Evolutionary conservation across 1,140 invertebrate genomes (phyloP), one percentile per base, ranked within the genome.

Genomic region (Drosophila athabasca): DNA sequence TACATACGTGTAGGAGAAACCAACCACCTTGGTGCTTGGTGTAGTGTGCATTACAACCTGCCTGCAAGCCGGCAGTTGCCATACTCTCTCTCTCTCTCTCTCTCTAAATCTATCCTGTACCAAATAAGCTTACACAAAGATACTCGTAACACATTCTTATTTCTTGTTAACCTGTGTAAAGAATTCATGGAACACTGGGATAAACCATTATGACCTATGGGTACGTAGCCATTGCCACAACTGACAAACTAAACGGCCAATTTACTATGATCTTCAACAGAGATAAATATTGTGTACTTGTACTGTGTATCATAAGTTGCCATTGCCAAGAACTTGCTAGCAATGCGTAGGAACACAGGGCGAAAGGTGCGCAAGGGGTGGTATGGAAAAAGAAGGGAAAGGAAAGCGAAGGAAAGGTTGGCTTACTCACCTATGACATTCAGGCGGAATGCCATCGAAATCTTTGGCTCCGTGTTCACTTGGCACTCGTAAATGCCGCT

Each of bases 381-480:
- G 29, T 39, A 59, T 43, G 44, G 31, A 39, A 8, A 17, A 15
- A 11, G 19, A 13, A 13, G 13, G 7, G 26, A 22, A 39, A 45
- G 29, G 31, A 48, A 45, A 15, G 17, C 49, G 51, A 9, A 44
- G 26, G 35, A 39, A 6, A 26, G 35, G 26, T 41, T 60, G 64
- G 45, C 48, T 69, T 55, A 95, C 96, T 96, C 93, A 97, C 97
- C 96, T 85, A 97, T 95, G 68, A 97, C 96, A 93, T 96, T 96
- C 70, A 98, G 94, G 79, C 94, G 95, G 92, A 97, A 97, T 79
- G 96, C 96, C 84, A 97, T 94, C 70, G 96, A 97, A 95, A 97
- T 97, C 93, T 97, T 97, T 54, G 97, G 97, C 92, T 97, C 96
- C 7, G 97, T 97, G 93, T 96, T 97, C 83, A 98, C 96, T 94